Conservation (phyloP, 2,888 invertebrate genomes). For the Sphaerophoria taeniata region DNA sequence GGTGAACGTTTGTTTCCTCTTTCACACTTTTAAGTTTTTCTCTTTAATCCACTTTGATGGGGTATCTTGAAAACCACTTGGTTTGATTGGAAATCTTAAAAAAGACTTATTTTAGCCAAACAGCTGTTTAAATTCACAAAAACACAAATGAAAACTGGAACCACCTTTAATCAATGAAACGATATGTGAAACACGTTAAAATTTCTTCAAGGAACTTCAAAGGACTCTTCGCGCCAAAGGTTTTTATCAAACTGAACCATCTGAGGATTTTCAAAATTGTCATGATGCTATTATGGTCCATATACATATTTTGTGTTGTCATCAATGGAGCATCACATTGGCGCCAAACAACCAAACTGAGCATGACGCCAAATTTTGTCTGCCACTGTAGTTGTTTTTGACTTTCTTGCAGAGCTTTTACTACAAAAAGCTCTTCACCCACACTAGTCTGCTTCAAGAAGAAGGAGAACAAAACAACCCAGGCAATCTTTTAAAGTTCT, state of each 20-base stretch:
- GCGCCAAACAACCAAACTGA: slow-evolving; percentile 74
- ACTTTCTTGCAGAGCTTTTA: slow-evolving; percentile 54
- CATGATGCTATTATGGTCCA: slow-evolving; percentile 28
- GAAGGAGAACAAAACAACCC: too few species aligned
- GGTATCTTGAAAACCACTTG: neutral
- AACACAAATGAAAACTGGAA: neutral
- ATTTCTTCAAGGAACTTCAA: neutral
- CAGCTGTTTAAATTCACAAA: slow-evolving; percentile 18
- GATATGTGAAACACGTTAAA: slow-evolving; percentile 11
- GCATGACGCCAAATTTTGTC: slow-evolving; percentile 64
- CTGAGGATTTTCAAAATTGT: neutral
- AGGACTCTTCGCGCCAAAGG: slow-evolving; percentile 59
- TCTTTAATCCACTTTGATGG: neutral
- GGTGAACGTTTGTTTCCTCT: slow-evolving; percentile 13
- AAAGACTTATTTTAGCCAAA: neutral
- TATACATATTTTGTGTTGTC: neutral
- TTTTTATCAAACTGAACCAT: slow-evolving; percentile 69
- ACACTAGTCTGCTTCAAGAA: neutral
- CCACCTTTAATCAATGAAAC: slow-evolving; percentile 1
- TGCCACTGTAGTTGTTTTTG: slow-evolving; percentile 48
- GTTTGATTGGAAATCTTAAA: neutral
- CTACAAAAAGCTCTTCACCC: slow-evolving; percentile 62
- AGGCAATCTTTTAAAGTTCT: slow-evolving; percentile 7
- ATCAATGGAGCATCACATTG: slow-evolving; percentile 62
- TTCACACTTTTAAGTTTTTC: neutral